These are phyloP conservation scores for Anisognathus igniventris DNA, from an alignment of 2,797 vertebrate species.

Conservation along the genomic window DNA sequence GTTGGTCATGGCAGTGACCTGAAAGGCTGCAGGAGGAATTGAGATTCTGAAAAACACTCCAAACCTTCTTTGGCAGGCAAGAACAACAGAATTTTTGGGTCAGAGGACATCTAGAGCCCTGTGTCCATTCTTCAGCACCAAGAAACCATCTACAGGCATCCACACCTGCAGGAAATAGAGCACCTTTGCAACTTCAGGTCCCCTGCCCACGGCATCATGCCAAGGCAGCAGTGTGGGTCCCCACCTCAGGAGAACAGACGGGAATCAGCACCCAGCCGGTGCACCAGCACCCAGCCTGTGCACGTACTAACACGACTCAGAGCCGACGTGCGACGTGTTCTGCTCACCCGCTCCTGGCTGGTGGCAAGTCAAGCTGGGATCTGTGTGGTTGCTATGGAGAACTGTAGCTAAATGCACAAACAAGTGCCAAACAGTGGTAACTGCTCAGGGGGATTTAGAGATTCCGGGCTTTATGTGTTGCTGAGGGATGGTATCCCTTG, in stretches of 20 bases:
- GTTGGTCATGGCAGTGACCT: not conserved
- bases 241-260: not conserved
- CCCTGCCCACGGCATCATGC: accelerated
- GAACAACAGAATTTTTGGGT: not conserved
- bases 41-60: not conserved
- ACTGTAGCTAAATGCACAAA: slow-evolving; percentile 28
- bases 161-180: not conserved
- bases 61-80: not conserved
- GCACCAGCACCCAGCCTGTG: not conserved
- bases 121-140: not conserved
- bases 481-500: not conserved
- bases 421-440: not conserved
- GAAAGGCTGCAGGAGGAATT: not conserved
- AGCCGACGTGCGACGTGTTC: not conserved
- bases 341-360: not conserved
- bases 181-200: not conserved
- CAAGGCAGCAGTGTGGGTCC: not conserved
- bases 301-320: not conserved
- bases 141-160: not conserved
- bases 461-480: not conserved
- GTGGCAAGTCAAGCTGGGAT: not conserved
- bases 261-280: not conserved
- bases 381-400: slow-evolving; percentile 38
- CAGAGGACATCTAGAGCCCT: not conserved
- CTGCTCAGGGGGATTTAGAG: not conserved